phyloP scores from a whole-genome alignment of 1,140 invertebrate species.

The Theocolax elegans region DNA sequence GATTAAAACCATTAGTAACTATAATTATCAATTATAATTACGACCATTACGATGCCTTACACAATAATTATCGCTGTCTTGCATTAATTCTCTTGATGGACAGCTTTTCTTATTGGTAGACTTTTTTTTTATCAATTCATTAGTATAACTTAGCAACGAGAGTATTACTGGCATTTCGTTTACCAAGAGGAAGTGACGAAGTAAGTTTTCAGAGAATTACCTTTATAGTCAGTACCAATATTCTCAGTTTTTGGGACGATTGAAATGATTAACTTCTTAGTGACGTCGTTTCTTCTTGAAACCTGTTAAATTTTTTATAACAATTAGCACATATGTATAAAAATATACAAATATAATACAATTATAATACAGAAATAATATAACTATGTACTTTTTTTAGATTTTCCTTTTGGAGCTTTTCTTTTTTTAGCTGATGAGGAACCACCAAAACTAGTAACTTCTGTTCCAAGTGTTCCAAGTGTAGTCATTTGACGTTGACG shows the following conservation, averaged over 20 bases:
- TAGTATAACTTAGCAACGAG: slow-evolving; percentile 62
- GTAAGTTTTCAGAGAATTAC: slow-evolving; percentile 58
- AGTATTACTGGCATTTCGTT: slow-evolving; percentile 61
- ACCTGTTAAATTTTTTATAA: slow-evolving; percentile 53
- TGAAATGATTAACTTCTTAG: slow-evolving; percentile 50
- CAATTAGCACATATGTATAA: too few relatives aligned
- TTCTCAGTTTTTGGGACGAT: slow-evolving; percentile 45
- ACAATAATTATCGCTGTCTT: slow-evolving; percentile 54
- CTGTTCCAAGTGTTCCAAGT: slow-evolving; percentile 81
- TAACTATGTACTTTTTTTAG: slow-evolving; percentile 65
- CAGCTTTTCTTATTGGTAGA: slow-evolving; percentile 57
- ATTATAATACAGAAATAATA: slow-evolving; percentile 21
- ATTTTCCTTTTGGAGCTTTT: slow-evolving; percentile 65
- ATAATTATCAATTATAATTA: slow-evolving; percentile 61
- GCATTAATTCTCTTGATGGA: slow-evolving; percentile 57
- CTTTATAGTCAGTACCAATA: slow-evolving; percentile 51
- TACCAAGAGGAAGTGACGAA: slow-evolving; percentile 57
- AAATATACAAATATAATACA: neutral
- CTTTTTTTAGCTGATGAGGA: slow-evolving; percentile 65
- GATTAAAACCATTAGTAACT: slow-evolving; percentile 67
- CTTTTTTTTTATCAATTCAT: slow-evolving; percentile 61
- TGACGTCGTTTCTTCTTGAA: slow-evolving; percentile 66
- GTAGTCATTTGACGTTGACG: slow-evolving; percentile 80
- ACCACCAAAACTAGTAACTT: slow-evolving; percentile 78
- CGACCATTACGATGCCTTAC: slow-evolving; percentile 59